These are phyloP conservation scores for Brachyhypopomus gauderio DNA, from an alignment of 2,113 vertebrate genomes.

Conservation along the genomic window DNA sequence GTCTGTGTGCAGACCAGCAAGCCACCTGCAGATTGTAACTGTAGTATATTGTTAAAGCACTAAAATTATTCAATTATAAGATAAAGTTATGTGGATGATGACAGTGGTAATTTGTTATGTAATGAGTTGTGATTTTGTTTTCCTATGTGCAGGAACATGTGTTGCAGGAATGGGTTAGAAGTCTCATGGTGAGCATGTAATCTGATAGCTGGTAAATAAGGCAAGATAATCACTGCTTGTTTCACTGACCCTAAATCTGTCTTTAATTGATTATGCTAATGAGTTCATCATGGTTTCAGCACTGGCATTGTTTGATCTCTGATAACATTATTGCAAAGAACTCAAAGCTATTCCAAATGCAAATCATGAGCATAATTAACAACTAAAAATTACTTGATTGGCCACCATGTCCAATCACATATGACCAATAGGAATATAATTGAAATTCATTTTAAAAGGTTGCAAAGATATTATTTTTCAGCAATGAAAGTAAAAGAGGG, in stretches of 20 bases:
- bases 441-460: too few species aligned
- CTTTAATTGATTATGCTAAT: slow-evolving; percentile 20
- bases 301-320: too few species aligned
- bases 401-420: too few species aligned
- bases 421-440: too few species aligned
- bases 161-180: not conserved
- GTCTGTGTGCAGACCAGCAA: not conserved
- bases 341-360: too few species aligned
- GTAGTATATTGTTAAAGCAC: not conserved
- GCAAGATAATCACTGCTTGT: not conserved
- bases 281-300: slow-evolving; percentile 4
- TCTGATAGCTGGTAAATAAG: not conserved
- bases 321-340: too few species aligned
- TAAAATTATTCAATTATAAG: not conserved
- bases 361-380: too few species aligned
- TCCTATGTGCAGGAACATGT: not conserved
- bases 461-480: too few species aligned
- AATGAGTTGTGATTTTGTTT: not conserved
- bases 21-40: too few species aligned
- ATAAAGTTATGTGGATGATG: not conserved
- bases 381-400: too few species aligned
- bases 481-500: too few species aligned
- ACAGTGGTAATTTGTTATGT: not conserved
- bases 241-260: not conserved
- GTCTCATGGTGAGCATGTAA: not conserved